Evolutionary conservation across 2,797 vertebrate species (phyloP), one percentile per base, ranked within the genome.

Genomic region (Chelon auratus): DNA sequence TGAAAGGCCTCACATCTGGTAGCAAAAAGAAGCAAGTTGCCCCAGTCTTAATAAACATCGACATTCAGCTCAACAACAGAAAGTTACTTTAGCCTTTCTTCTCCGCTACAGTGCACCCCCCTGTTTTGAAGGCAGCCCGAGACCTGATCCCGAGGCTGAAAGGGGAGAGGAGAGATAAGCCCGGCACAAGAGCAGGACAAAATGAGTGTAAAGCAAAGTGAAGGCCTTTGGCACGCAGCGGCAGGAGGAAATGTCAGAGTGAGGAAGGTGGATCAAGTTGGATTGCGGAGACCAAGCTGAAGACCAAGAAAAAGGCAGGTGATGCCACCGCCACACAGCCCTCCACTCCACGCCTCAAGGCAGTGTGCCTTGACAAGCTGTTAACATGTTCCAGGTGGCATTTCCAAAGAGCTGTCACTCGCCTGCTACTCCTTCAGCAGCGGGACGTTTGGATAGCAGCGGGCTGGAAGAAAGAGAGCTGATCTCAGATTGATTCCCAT

Each of bases 1-100:
- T 7, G 45, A 83, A 57, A 83, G 59, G 60, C 72, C 48, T 71
- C 70, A 69, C 67, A 74, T 72, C 78, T 83, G 70, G 70, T 59
- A 62, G 66, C 2, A 5, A 22, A 1, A 55, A 78, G 61, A 56
- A 33, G 66, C 80, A 53, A 52, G 75, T 74, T 64, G 71, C 30
- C 62, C 51, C 54, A 2, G 26, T 66, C 72, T 72, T 72, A 81
- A 90, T 87, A 89, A 90, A 86, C 81, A 79, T 84, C 86, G 73
- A 55, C 71, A 65, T 76, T 77, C 61, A 55, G 57, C 69, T 76
- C 72, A 5, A 72, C 72, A 72, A 85, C 77, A 82, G 63, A 87
- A 83, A 87, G 73, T 72, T 66, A 75, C n/a, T 85, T 87, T 80
- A 69, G 75, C 75, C 68, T 51, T 77, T 80, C 58, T 80, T 77